These are phyloP conservation scores for human DNA, from an alignment of 2,113 vertebrate species.

Conservation along the genomic window DNA sequence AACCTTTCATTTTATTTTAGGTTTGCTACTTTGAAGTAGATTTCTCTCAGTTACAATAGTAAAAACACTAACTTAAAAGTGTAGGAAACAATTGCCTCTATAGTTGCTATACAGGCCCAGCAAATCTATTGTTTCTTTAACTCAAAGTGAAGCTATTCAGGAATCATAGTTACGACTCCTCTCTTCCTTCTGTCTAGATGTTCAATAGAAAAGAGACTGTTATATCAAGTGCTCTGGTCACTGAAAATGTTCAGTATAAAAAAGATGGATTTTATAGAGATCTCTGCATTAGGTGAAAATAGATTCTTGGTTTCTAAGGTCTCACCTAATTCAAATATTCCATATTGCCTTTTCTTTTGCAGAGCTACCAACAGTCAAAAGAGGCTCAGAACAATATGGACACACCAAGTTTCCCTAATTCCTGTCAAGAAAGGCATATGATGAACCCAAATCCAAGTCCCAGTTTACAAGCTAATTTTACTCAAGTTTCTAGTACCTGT, in stretches of 20 bases:
- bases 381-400: not conserved
- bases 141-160: not conserved
- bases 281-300: not conserved
- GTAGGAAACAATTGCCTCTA: not conserved
- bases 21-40: constrained; percentile 37
- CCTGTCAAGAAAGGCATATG: not conserved
- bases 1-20: not conserved
- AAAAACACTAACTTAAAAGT: constrained; percentile 18
- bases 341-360: not conserved
- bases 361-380: not conserved
- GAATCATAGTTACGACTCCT: not conserved
- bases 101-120: not conserved
- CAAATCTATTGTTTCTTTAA: not conserved
- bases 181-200: not conserved
- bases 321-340: constrained; percentile 16
- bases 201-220: not conserved
- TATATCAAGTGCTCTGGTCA: not conserved
- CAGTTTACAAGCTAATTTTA: constrained; percentile 12
- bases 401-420: not conserved
- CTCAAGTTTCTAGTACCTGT: not conserved
- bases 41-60: not conserved
- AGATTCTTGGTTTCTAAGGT: not conserved
- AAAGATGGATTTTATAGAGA: not conserved
- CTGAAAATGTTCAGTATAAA: not conserved
- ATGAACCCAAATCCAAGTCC: not conserved